Evolutionary conservation across 64 coral and sea anemone species (phyloP).

Genomic region (Exaiptasia diaphana): DNA sequence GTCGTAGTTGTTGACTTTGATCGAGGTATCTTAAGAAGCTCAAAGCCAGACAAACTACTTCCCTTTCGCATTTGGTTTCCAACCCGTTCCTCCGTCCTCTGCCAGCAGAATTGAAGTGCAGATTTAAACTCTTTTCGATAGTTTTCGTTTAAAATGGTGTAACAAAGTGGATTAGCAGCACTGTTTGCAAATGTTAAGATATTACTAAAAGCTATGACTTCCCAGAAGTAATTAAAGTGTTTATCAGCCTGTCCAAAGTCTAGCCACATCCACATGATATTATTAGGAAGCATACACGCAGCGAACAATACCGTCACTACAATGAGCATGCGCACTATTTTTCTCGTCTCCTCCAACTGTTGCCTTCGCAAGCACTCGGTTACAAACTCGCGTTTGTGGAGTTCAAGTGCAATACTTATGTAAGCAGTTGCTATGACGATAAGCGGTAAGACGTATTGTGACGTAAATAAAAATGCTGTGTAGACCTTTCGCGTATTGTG

Average conservation of each 20-base stretch:
- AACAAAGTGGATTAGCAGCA: slow-evolving; percentile 78
- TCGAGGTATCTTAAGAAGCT: not conserved
- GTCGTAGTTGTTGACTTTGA: slow-evolving; percentile 1
- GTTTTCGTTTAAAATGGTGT: slow-evolving; percentile 69
- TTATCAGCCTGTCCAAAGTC: slow-evolving; percentile 69
- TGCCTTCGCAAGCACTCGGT: not conserved
- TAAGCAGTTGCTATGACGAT: slow-evolving; percentile 58
- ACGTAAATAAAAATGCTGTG: slow-evolving; percentile 45
- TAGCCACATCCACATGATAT: slow-evolving; percentile 81
- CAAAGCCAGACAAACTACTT: slow-evolving; percentile 2
- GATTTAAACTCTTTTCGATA: slow-evolving; percentile 65
- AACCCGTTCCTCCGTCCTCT: not conserved
- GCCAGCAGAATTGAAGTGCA: not conserved
- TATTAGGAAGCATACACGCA: slow-evolving; percentile 67
- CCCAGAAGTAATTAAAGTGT: slow-evolving; percentile 55
- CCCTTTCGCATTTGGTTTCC: not conserved
- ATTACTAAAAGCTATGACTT: slow-evolving; percentile 70
- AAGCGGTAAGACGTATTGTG: slow-evolving; percentile 68
- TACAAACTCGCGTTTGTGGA: slow-evolving; percentile 15
- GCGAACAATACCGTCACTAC: slow-evolving; percentile 83
- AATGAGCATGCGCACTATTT: slow-evolving; percentile 77
- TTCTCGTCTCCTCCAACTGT: slow-evolving; percentile 46
- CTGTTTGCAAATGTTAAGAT: slow-evolving; percentile 80
- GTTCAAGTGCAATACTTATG: slow-evolving; percentile 50
- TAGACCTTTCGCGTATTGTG: slow-evolving; percentile 20